phyloP scores from a whole-genome alignment of 1,140 invertebrate species.

The Bemisia tabaci region DNA sequence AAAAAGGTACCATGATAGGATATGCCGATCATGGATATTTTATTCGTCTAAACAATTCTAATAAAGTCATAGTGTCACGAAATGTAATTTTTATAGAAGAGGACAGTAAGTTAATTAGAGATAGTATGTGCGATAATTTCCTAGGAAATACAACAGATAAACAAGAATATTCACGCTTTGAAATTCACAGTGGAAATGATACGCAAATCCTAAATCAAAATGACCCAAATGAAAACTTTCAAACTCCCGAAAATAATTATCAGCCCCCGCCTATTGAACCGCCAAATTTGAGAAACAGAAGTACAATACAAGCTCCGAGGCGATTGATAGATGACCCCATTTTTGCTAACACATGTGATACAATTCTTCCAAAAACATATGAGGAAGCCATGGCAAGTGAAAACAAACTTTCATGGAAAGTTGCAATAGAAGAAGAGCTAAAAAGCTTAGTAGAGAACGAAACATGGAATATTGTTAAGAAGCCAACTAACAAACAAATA shows the following conservation, averaged over 20 bases:
- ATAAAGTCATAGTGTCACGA: neutral
- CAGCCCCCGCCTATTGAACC: neutral
- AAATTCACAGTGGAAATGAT: neutral
- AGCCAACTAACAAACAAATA: neutral
- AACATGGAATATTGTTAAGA: neutral
- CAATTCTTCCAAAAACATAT: neutral
- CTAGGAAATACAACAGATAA: neutral
- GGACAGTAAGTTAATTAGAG: neutral
- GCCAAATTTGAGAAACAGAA: neutral
- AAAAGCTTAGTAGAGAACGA: slow-evolving; percentile 4
- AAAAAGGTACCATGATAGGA: slow-evolving; percentile 17
- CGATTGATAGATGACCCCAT: neutral
- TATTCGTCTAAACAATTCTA: neutral
- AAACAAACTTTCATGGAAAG: slow-evolving; percentile 1
- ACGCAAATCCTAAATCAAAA: too few relatives aligned
- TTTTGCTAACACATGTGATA: neutral
- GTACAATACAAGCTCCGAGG: neutral
- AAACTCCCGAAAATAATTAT: neutral
- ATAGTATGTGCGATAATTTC: neutral
- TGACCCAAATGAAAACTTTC: neutral
- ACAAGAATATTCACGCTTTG: neutral
- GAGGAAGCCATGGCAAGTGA: neutral
- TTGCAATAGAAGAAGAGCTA: slow-evolving; percentile 1
- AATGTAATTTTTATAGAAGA: neutral
- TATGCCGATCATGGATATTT: slow-evolving; percentile 20